These are phyloP conservation scores for Lepilemur septentrionalis DNA, from an alignment of 2,797 vertebrate species.

Conservation along the genomic window DNA sequence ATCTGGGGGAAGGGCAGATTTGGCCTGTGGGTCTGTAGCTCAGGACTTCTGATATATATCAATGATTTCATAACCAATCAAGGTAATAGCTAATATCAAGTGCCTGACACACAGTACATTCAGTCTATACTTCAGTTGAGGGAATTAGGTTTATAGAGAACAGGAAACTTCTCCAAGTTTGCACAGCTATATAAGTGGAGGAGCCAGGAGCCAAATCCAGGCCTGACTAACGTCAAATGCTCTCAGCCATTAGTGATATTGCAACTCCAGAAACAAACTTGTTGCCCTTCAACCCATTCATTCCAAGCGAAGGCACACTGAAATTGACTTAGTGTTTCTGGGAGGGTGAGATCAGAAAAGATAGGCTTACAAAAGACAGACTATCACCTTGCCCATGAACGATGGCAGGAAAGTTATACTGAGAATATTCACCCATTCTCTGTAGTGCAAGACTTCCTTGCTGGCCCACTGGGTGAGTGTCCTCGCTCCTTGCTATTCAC, in stretches of 20 bases:
- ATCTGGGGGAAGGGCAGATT: neutral
- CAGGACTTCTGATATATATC: neutral
- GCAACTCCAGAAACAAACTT: slow-evolving; percentile 7
- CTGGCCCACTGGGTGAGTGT: too few species aligned
- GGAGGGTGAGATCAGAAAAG: neutral
- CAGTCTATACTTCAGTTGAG: neutral
- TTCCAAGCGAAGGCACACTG: neutral
- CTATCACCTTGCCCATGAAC: too few species aligned
- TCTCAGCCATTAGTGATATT: neutral
- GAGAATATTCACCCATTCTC: neutral
- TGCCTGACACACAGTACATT: neutral
- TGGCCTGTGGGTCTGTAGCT: neutral
- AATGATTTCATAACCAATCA: neutral
- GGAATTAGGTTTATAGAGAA: neutral
- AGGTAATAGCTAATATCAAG: neutral
- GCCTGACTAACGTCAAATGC: neutral
- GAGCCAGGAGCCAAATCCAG: neutral
- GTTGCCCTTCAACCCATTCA: neutral
- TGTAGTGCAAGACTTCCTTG: neutral
- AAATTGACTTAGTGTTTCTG: neutral
- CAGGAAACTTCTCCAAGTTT: neutral
- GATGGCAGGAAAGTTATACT: neutral
- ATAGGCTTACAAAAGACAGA: neutral
- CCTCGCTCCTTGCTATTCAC: neutral
- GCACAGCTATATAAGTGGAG: neutral